These are phyloP conservation scores for Nannospalax galili DNA, from an alignment of 2,113 vertebrate genomes.

Conservation along the genomic window DNA sequence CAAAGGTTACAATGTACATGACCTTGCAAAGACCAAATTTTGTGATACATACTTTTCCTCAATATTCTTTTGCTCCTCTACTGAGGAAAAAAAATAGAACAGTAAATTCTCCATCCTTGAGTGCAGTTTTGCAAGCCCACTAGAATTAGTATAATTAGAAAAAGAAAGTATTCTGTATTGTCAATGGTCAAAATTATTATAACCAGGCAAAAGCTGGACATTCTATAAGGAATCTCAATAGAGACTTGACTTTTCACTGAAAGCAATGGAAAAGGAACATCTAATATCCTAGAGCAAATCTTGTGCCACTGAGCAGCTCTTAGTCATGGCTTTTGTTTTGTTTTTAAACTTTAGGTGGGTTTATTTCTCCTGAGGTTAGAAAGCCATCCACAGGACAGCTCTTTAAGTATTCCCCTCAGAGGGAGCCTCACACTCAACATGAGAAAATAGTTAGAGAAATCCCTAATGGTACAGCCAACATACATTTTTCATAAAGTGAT, in stretches of 20 bases:
- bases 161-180: constrained; percentile 33
- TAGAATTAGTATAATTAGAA: constrained; percentile 19
- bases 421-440: constrained; percentile 63
- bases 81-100: not conserved
- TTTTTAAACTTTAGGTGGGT: constrained; percentile 23
- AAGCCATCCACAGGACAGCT: constrained; percentile 61
- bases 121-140: not conserved
- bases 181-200: not conserved
- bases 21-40: not conserved
- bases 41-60: not conserved
- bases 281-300: not conserved
- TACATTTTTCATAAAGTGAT: constrained; percentile 87
- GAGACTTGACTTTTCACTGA: not conserved
- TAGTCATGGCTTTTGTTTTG: not conserved
- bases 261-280: not conserved
- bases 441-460: constrained; percentile 67
- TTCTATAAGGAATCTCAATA: not conserved
- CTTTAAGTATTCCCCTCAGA: constrained; percentile 69
- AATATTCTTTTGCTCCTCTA: not conserved
- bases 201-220: not conserved
- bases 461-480: constrained; percentile 78
- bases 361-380: constrained; percentile 61
- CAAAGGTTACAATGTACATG: not conserved
- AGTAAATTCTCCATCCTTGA: not conserved
- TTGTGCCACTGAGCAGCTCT: not conserved